These are phyloP conservation scores for Falcaria lacertinaria DNA, from an alignment of 2,888 invertebrate genomes.

Conservation along the genomic window DNA sequence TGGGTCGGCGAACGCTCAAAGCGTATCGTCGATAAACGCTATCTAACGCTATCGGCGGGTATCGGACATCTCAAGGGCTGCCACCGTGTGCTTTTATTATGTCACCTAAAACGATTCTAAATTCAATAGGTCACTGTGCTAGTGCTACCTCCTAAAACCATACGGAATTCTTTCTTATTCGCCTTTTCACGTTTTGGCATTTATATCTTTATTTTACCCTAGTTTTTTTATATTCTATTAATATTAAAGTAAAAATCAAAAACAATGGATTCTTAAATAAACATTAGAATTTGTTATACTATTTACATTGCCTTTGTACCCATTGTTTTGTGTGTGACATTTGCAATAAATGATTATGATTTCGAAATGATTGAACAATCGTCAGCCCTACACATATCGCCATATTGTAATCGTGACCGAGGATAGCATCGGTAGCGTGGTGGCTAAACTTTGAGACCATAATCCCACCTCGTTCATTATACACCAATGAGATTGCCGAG, in stretches of 20 bases:
- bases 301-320: no score
- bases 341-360: conserved; percentile 2
- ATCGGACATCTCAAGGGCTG: conserved; percentile 47
- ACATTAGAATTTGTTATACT: no score
- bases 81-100: conserved; percentile 4
- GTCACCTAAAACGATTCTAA: background rate
- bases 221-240: no score
- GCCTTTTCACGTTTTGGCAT: no score
- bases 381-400: conserved; percentile 30
- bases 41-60: conserved; percentile 53
- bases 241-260: no score
- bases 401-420: conserved; percentile 30
- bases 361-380: background rate
- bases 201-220: no score
- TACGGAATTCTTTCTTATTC: no score
- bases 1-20: conserved; percentile 73
- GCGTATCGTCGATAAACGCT: conserved; percentile 64
- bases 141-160: no score
- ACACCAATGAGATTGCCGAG: conserved; percentile 50
- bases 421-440: conserved; percentile 31
- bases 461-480: conserved; percentile 69
- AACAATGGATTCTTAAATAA: no score
- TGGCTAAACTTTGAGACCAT: conserved; percentile 44
- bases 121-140: background rate
- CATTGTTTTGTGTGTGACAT: no score